A percentile compares a stretch with the other conserved stretches of the same genome.
These are phyloP conservation scores for Carabus problematicus DNA, from an alignment of 2,888 invertebrate species.

Conservation along the genomic window DNA sequence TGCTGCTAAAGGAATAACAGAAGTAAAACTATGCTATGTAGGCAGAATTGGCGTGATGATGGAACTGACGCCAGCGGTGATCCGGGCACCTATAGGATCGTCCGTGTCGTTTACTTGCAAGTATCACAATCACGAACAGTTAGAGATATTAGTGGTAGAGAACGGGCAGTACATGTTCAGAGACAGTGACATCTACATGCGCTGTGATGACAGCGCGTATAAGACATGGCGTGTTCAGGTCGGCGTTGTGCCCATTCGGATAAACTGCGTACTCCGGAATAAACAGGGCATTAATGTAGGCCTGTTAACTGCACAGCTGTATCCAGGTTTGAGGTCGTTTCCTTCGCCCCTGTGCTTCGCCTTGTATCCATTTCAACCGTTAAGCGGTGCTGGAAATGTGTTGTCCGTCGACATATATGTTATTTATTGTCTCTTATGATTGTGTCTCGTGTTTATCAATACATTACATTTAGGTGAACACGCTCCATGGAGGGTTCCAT, in stretches of 20 bases:
- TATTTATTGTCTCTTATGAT: constrained; percentile 20
- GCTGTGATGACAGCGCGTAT: constrained; percentile 47
- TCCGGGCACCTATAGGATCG: constrained; percentile 56
- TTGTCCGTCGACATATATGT: constrained; percentile 39
- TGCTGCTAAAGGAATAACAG: too few species aligned
- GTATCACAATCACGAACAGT: constrained; percentile 57
- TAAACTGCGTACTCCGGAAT: constrained; percentile 55
- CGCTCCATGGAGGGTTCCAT: constrained; percentile 26
- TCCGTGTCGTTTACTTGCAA: constrained; percentile 61
- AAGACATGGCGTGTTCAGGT: constrained; percentile 55
- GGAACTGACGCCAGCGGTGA: constrained; percentile 61
- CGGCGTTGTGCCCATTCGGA: constrained; percentile 47
- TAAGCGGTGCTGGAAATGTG: constrained; percentile 39
- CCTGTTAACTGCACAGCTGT: constrained; percentile 53
- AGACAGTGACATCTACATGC: constrained; percentile 35
- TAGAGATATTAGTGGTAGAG: constrained; percentile 58
- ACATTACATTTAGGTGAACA: constrained; percentile 6
- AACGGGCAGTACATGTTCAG: constrained; percentile 43
- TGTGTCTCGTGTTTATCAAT: background rate
- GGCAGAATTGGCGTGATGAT: constrained; percentile 53
- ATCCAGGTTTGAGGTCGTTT: constrained; percentile 53
- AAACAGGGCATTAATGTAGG: constrained; percentile 51
- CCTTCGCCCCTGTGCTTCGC: constrained; percentile 35
- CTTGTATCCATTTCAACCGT: constrained; percentile 29
- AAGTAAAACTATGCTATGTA: background rate